These are phyloP conservation scores for Chromoteleia sp. DNA, from an alignment of 2,888 invertebrate species.

Conservation along the genomic window DNA sequence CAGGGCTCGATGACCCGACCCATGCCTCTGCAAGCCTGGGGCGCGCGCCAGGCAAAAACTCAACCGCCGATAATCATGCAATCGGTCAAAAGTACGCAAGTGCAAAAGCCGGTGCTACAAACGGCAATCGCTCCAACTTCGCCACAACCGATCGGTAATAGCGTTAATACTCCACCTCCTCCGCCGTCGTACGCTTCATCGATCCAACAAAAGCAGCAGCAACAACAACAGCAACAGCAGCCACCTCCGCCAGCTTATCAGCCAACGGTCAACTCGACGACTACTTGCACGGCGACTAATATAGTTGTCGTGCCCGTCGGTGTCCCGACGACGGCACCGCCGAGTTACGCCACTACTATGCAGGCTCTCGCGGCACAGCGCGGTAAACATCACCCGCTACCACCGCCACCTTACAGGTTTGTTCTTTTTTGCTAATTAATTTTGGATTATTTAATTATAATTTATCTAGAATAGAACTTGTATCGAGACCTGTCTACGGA, in stretches of 20 bases:
- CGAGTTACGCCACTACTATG: constrained; percentile 96
- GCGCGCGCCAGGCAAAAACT: constrained; percentile 93
- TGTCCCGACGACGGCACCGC: constrained; percentile 94
- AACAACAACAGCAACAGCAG: constrained; percentile 78
- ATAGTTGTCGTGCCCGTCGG: constrained; percentile 82
- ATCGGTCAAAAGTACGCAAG: constrained; percentile 97
- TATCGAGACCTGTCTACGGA: no score
- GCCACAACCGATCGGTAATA: constrained; percentile 87
- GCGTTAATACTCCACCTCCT: constrained; percentile 87
- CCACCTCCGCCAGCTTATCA: constrained; percentile 86
- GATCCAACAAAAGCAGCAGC: constrained; percentile 90
- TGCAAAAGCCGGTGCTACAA: constrained; percentile 97
- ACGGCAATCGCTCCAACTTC: constrained; percentile 97
- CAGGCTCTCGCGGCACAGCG: constrained; percentile 90
- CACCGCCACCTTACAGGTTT: constrained; percentile 88
- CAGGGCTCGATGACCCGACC: constrained; percentile 90
- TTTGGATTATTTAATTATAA: no score
- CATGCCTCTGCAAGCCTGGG: constrained; percentile 93
- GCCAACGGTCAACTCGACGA: constrained; percentile 85
- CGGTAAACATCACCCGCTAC: constrained; percentile 87
- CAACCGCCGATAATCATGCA: constrained; percentile 98
- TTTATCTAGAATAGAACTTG: no score
- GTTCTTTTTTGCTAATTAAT: background rate
- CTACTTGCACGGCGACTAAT: constrained; percentile 74
- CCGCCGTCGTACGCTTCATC: constrained; percentile 94